Evolutionary conservation across 2,113 vertebrate species (phyloP), one percentile per base, ranked within the genome.

Genomic region (Ornithorhynchus anatinus): DNA sequence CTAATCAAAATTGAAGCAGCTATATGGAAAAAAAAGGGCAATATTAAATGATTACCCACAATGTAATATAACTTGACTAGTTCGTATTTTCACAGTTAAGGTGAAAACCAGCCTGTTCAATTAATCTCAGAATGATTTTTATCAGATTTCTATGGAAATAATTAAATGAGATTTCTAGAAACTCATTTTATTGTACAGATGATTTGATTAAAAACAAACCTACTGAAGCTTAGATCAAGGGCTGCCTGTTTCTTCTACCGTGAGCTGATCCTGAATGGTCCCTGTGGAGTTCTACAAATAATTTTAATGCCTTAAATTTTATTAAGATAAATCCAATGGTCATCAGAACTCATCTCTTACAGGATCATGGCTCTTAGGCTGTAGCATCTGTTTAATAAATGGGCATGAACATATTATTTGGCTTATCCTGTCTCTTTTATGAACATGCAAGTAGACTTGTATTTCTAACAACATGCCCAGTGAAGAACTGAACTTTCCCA

Each of bases 231-330:
- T 22, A 50, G 31, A 4, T 27, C 65, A 65, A 52, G 20, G 16
- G 36, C 25, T 60, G 22, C 47, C 27, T 51, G 37, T 48, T 25
- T 70, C 67, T 59, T 35, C 10, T 64, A 40, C 53, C 48, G 27
- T 31, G 57, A 69, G 58, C 71, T 66, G 44, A 64, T 68, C 79
- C 67, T 59, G 70, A 84, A 85, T 75, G 50, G 74, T 75, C 69
- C 61, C 61, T 66, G 10, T 48, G 53, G 68, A 61, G 66, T 52
- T 58, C 73, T 45, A 45, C 47, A 60, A 39, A 44, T 66, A 58
- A 39, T 33, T 69, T 51, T 67, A 56, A 52, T 53, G 63, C 40
- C 56, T 79, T 81, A 68, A 67, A 69, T 47, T 75, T 51, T 25
- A 58, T 32, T 52, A 17, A 0, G 8, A 72, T 35, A 66, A 68